Evolutionary conservation across 1,140 invertebrate genomes (phyloP).

Genomic region (Mizuhopecten yessoensis): DNA sequence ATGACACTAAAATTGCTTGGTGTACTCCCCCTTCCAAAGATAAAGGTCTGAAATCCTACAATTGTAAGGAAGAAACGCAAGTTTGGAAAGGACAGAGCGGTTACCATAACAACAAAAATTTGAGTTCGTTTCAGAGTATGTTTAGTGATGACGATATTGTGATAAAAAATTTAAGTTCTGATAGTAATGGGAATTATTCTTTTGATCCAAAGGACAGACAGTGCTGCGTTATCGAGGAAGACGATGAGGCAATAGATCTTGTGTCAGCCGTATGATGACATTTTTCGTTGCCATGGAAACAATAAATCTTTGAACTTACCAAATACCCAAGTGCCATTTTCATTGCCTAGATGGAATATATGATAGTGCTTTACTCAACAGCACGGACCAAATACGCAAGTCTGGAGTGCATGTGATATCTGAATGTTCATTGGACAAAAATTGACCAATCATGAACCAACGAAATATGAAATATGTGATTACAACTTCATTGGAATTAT

Average conservation of each 20-base stretch:
- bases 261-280: conserved; percentile 53
- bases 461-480: background rate
- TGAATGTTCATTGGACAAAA: background rate
- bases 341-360: background rate
- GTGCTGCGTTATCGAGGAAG: conserved; percentile 57
- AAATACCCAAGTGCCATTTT: background rate
- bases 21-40: conserved; percentile 38
- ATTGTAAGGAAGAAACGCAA: conserved; percentile 33
- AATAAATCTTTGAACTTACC: background rate
- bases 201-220: conserved; percentile 43
- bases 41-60: background rate
- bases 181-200: conserved; percentile 61
- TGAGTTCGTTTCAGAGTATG: conserved; percentile 63
- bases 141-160: conserved; percentile 67
- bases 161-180: conserved; percentile 64
- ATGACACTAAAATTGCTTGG: conserved; percentile 74
- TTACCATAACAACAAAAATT: conserved; percentile 53
- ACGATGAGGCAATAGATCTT: conserved; percentile 66
- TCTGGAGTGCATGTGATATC: background rate
- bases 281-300: conserved; percentile 42
- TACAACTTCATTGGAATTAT: background rate
- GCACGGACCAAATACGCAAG: conserved; percentile 3
- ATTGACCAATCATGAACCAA: background rate
- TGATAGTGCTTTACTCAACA: conserved; percentile 17
- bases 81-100: conserved; percentile 58